Evolutionary conservation across 2,797 vertebrate species (phyloP), one percentile per base, ranked within the genome.

Genomic region (Knipowitschia caucasica): DNA sequence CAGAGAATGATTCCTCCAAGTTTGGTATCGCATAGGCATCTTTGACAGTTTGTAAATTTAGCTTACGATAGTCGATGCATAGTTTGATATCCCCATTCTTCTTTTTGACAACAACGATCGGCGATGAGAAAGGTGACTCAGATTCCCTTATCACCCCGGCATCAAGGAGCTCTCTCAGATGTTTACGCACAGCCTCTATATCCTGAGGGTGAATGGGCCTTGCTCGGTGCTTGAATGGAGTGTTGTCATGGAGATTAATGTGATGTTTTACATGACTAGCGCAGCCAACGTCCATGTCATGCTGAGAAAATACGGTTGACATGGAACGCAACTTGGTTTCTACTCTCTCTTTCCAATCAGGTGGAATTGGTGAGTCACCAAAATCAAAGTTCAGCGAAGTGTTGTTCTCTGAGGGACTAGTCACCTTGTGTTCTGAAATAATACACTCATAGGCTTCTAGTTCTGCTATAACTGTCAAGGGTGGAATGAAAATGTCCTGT

Each of bases 381-480:
- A 20, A 39, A 9, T 39, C 10, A n/a, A 20, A 39, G n/a, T n/a
- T n/a, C n/a, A n/a, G n/a, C n/a, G n/a, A n/a, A n/a, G n/a, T n/a
- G n/a, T n/a, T n/a, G n/a, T n/a, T n/a, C n/a, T n/a, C n/a, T n/a
- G n/a, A n/a, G n/a, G n/a, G n/a, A n/a, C n/a, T n/a, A n/a, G 36
- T 39, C 36, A 9, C n/a, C 7, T 9, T 8, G 3, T 39, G 36
- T 8, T 20, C 17, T 3, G 36, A 39, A 7, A 38, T 6, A 10
- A 38, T 38, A 8, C 36, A 8, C 0, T 6, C 1, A 38, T 6
- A 2, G 2, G 8, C 17, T 4, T 7, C 36, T 1, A 38, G 3
- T 2, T 15, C 10, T 9, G 62, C 68, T 33, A 62, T 54, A 4
- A 62, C 20, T 8, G 24, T 24, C 7, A 10, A n/a, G 17, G 57